Percentiles rank a stretch among this genome's conserved stretches.
phyloP scores from a whole-genome alignment of 2,888 invertebrate species.

The Tortricodes alternella region DNA sequence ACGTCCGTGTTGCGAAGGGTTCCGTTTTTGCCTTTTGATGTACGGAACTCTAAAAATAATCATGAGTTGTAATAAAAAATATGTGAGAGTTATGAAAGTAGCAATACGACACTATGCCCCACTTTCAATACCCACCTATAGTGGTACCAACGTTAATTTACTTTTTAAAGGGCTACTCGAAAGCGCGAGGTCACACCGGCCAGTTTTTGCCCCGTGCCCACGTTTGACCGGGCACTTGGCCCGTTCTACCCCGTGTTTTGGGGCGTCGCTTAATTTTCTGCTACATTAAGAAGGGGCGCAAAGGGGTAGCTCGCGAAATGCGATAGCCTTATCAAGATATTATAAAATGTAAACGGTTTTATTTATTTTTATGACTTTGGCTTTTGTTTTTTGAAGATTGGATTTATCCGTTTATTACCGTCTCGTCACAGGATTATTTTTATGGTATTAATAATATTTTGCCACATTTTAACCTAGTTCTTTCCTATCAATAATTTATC shows the following conservation, averaged over 20 bases:
- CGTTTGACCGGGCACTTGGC: constrained; percentile 10
- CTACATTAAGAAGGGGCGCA: constrained; percentile 74
- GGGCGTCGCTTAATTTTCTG: constrained; percentile 71
- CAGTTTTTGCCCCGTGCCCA: constrained; percentile 9
- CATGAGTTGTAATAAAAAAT: too few relatives aligned
- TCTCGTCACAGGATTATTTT: not conserved
- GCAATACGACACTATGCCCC: not conserved
- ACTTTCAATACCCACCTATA: not conserved
- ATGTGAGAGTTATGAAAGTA: constrained; percentile 5
- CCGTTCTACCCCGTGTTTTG: constrained; percentile 11
- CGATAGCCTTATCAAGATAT: constrained; percentile 28
- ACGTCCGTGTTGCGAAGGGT: too few relatives aligned
- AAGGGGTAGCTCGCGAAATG: constrained; percentile 21
- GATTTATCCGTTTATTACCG: not conserved
- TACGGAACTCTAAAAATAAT: too few relatives aligned
- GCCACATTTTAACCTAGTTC: too few relatives aligned
- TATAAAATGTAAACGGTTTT: constrained; percentile 29
- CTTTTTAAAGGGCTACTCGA: constrained; percentile 4
- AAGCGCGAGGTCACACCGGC: constrained; percentile 1
- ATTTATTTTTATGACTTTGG: constrained; percentile 25
- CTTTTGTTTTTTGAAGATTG: constrained; percentile 23
- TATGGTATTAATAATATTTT: too few relatives aligned
- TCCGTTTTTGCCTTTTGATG: too few relatives aligned
- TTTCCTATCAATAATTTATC: too few relatives aligned
- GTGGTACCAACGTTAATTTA: not conserved